A percentile compares a stretch with the other conserved stretches of the same genome.
Evolutionary conservation across 2,888 invertebrate genomes (phyloP).

Genomic region (Eilema depressum): DNA sequence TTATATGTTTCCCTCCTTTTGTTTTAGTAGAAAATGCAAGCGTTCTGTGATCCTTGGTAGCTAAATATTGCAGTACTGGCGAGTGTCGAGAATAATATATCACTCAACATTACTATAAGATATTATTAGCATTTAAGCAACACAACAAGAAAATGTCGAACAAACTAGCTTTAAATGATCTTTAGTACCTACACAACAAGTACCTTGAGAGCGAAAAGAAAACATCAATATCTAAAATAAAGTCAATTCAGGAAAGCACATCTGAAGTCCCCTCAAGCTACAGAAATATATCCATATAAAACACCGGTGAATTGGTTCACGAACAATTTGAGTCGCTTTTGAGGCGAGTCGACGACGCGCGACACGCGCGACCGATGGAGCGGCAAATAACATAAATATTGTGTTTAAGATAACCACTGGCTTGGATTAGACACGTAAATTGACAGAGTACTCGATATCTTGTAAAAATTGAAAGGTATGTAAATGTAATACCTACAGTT

Average conservation of each 20-base stretch:
- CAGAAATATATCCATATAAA: conserved; percentile 26
- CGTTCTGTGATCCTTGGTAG: too few relatives aligned
- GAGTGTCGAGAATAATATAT: too few relatives aligned
- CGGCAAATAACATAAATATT: conserved; percentile 53
- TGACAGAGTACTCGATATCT: not conserved
- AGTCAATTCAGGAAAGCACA: conserved; percentile 13
- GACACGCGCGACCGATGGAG: conserved; percentile 39
- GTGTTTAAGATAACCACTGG: conserved; percentile 24
- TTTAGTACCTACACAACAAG: not conserved
- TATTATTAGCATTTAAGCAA: not conserved
- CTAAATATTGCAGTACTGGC: too few relatives aligned
- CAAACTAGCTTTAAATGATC: not conserved
- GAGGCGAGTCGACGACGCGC: conserved; percentile 41
- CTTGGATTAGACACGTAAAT: conserved; percentile 9
- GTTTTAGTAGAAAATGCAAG: too few relatives aligned
- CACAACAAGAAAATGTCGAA: not conserved
- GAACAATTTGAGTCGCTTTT: conserved; percentile 59
- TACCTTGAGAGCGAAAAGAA: not conserved
- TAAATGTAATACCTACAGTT: too few relatives aligned
- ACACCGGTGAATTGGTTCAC: conserved; percentile 45
- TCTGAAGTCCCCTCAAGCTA: conserved; percentile 22
- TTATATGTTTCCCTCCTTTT: too few relatives aligned
- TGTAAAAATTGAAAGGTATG: not conserved
- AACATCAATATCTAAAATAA: conserved; percentile 6
- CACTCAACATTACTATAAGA: too few relatives aligned